Conservation (phyloP, 2,797 vertebrate species). For the Channallabes apus region DNA sequence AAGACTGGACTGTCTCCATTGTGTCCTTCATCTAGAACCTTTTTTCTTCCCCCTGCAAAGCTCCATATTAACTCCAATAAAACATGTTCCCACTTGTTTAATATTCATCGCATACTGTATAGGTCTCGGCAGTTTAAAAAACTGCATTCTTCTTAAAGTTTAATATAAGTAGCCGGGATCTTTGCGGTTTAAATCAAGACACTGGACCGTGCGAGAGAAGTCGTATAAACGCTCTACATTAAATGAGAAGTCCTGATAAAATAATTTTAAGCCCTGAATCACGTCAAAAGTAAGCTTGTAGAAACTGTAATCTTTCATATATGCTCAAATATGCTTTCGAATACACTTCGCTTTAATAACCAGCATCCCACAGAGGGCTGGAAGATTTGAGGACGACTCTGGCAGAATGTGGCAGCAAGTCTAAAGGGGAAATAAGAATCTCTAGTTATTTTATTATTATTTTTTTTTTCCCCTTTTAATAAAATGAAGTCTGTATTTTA, state of each 20-base stretch:
- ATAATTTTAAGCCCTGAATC: background rate
- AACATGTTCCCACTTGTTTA: background rate
- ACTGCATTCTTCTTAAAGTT: background rate
- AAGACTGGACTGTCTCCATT: background rate
- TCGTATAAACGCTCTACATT: background rate
- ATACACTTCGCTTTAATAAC: slow-evolving; percentile 7
- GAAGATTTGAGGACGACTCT: background rate
- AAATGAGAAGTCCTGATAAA: background rate
- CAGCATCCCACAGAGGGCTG: background rate
- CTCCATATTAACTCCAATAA: background rate
- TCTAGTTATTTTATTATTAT: background rate
- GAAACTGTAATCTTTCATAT: background rate
- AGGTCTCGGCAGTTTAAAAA: background rate
- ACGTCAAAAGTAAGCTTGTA: background rate
- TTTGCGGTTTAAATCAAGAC: background rate
- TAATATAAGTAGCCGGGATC: background rate
- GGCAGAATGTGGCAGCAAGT: background rate
- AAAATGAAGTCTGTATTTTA: slow-evolving; percentile 1
- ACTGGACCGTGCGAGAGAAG: background rate
- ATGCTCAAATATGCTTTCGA: background rate
- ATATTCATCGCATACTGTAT: background rate
- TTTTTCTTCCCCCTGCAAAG: background rate
- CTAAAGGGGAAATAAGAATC: background rate
- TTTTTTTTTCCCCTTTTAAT: background rate
- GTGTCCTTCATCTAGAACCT: background rate